A percentile compares a stretch with the other conserved stretches of the same genome.
Conservation (phyloP, 53 echinoderm and acorn worm species). For the Arbacia lixula region DNA sequence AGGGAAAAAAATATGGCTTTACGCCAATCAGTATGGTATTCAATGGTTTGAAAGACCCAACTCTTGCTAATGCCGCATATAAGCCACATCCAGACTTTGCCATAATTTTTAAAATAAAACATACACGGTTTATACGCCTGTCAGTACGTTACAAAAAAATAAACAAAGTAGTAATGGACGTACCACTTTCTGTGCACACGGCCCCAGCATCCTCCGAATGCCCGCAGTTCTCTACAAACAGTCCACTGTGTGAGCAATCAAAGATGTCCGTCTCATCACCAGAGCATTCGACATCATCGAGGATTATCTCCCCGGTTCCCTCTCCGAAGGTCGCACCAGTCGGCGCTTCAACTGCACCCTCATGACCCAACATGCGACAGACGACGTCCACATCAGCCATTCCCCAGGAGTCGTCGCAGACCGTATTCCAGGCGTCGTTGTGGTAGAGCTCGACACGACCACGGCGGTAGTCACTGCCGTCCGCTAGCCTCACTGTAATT, state of each 20-base stretch:
- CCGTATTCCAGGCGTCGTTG: conserved; percentile 36
- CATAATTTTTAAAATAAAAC: too few relatives aligned
- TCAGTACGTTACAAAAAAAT: too few relatives aligned
- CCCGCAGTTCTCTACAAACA: conserved; percentile 35
- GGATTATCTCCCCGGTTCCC: conserved; percentile 50
- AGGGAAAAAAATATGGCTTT: too few relatives aligned
- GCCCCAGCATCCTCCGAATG: conserved; percentile 53
- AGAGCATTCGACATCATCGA: conserved; percentile 54
- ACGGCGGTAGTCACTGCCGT: not conserved
- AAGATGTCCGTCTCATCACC: conserved; percentile 56
- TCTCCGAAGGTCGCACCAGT: conserved; percentile 49
- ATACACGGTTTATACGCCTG: too few relatives aligned
- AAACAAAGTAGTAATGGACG: too few relatives aligned
- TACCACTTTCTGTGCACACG: not conserved
- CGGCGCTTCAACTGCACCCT: not conserved
- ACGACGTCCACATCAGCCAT: not conserved
- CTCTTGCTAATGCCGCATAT: too few relatives aligned
- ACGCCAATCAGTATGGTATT: too few relatives aligned
- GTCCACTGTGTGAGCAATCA: conserved; percentile 48
- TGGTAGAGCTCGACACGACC: conserved; percentile 33
- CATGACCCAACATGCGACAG: conserved; percentile 7
- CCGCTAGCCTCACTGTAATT: conserved; percentile 11
- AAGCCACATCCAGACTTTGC: too few relatives aligned
- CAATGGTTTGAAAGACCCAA: too few relatives aligned
- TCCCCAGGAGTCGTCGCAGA: conserved; percentile 26